These are phyloP conservation scores for Spea hammondii DNA, from an alignment of 2,797 vertebrate genomes.

Conservation along the genomic window DNA sequence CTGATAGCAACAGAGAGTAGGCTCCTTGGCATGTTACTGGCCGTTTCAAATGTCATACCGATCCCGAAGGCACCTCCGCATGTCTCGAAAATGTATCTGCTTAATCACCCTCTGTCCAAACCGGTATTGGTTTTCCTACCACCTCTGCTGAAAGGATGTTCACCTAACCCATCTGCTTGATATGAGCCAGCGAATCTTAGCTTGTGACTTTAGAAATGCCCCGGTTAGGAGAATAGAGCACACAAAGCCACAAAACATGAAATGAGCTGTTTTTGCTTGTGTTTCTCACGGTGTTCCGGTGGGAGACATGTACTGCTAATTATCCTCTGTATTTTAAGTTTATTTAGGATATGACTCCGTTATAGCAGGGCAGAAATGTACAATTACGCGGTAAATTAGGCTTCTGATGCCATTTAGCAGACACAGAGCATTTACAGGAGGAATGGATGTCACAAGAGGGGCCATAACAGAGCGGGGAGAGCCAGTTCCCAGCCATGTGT, in stretches of 20 bases:
- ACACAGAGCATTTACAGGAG: background rate
- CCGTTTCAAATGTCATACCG: too few species aligned
- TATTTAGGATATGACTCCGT: slow-evolving; percentile 20
- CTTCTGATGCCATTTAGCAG: slow-evolving; percentile 4
- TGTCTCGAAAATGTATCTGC: too few species aligned
- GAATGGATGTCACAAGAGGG: background rate
- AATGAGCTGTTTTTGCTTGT: too few species aligned
- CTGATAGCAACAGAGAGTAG: background rate
- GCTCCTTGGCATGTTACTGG: background rate
- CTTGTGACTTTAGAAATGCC: too few species aligned
- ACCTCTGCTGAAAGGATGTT: too few species aligned
- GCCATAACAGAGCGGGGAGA: background rate
- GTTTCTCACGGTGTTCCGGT: background rate
- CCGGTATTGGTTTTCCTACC: too few species aligned
- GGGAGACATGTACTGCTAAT: background rate
- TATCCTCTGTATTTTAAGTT: slow-evolving; percentile 10
- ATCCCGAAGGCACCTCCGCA: too few species aligned
- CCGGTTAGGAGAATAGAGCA: too few species aligned
- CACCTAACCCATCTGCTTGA: too few species aligned
- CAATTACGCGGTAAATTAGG: slow-evolving; percentile 15
- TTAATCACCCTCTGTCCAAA: too few species aligned
- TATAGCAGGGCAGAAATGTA: slow-evolving; percentile 5
- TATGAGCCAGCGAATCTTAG: too few species aligned
- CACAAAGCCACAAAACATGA: too few species aligned
- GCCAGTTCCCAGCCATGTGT: background rate